phyloP scores from a whole-genome alignment of 2,797 vertebrate species.

The Streptopelia turtur region DNA sequence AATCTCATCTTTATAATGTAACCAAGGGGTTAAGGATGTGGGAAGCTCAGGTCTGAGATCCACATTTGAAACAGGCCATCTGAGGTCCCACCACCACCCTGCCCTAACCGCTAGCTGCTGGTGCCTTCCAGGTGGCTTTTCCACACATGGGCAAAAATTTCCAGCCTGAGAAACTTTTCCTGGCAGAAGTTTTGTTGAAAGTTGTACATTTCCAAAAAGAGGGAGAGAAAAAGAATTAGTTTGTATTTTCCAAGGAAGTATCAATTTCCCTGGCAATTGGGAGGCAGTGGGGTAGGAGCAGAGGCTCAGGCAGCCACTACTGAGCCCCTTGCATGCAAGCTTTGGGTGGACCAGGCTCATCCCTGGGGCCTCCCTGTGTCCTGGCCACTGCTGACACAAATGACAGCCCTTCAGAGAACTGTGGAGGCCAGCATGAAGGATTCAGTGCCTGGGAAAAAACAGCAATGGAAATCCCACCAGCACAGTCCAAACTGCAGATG shows the following conservation, averaged over 20 bases:
- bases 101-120: background rate
- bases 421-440: background rate
- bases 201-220: background rate
- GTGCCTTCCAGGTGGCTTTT: background rate
- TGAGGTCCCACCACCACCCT: background rate
- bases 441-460: background rate
- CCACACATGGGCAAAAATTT: background rate
- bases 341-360: background rate
- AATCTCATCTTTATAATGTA: rapidly evolving
- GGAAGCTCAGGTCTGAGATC: background rate
- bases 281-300: background rate
- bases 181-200: conserved; percentile 11
- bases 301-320: rapidly evolving
- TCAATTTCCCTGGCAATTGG: background rate
- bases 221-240: rapidly evolving
- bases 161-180: conserved; percentile 7
- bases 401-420: background rate
- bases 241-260: background rate
- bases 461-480: background rate
- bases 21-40: background rate
- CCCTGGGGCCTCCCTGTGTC: background rate
- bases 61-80: background rate
- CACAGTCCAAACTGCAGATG: background rate
- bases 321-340: background rate
- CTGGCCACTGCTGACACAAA: background rate